phyloP scores from a whole-genome alignment of 30 jellyfish, hydroid and myxozoan genomes.

The Aurelia coerulea region DNA sequence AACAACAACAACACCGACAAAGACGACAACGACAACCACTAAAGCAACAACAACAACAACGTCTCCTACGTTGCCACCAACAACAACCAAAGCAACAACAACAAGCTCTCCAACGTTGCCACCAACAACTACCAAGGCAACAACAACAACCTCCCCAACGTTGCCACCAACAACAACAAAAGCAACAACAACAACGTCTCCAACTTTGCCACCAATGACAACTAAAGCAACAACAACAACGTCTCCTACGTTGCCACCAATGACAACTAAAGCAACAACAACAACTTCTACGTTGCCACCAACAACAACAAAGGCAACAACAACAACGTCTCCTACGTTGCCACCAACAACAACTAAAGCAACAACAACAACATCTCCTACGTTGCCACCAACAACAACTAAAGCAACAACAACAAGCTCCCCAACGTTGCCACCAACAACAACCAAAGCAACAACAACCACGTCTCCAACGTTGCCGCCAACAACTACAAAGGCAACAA shows the following conservation, averaged over 20 bases:
- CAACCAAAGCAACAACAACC: not conserved
- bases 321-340: not conserved
- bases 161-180: not conserved
- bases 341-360: conserved; percentile 4
- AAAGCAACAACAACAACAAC: not conserved
- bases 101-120: not conserved
- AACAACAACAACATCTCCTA: not conserved
- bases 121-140: not conserved
- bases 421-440: not conserved
- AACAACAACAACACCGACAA: not conserved
- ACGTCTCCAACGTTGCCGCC: not conserved
- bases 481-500: not conserved
- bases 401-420: not conserved
- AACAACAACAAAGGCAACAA: not conserved
- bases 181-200: conserved; percentile 11
- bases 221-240: not conserved
- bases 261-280: too few relatives aligned
- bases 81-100: conserved; percentile 18
- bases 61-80: not conserved
- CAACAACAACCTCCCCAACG: not conserved
- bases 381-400: not conserved
- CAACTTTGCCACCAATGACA: not conserved
- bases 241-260: too few relatives aligned
- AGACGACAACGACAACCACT: not conserved
- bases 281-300: too few relatives aligned